These are phyloP conservation scores for Clusia tigrina DNA, from an alignment of 2,888 invertebrate species.

Conservation along the genomic window DNA sequence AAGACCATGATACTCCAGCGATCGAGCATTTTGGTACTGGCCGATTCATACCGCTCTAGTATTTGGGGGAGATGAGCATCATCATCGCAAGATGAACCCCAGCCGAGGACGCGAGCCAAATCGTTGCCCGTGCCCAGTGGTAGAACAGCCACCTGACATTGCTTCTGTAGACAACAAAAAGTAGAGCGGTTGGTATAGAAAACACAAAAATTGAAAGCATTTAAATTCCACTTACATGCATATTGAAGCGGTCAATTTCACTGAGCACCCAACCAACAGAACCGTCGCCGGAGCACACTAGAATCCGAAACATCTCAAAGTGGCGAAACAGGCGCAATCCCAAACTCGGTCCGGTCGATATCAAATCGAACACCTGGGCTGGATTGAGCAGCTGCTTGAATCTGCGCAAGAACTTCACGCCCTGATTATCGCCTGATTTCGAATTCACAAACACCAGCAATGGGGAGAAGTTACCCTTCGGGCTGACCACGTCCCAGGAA, in stretches of 20 bases:
- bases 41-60: constrained; percentile 92
- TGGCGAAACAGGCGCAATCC: constrained; percentile 88
- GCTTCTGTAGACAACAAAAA: constrained; percentile 71
- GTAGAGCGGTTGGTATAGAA: neutral
- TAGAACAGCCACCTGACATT: constrained; percentile 93
- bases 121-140: constrained; percentile 97
- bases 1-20: constrained; percentile 98
- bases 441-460: constrained; percentile 97
- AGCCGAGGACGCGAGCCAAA: constrained; percentile 91
- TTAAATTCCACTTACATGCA: constrained; percentile 78
- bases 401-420: constrained; percentile 91
- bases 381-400: constrained; percentile 96
- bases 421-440: constrained; percentile 97
- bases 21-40: constrained; percentile 97
- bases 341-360: constrained; percentile 85
- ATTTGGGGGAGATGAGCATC: constrained; percentile 91
- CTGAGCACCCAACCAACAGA: constrained; percentile 98
- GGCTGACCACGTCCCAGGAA: constrained; percentile 87
- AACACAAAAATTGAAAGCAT: neutral
- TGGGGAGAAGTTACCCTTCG: constrained; percentile 71
- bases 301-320: constrained; percentile 93
- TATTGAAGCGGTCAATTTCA: constrained; percentile 92
- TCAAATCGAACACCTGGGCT: constrained; percentile 96
- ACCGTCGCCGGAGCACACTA: constrained; percentile 97
- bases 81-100: constrained; percentile 96